Conservation (phyloP, 2,113 vertebrate species). For the Pedetes capensis region DNA sequence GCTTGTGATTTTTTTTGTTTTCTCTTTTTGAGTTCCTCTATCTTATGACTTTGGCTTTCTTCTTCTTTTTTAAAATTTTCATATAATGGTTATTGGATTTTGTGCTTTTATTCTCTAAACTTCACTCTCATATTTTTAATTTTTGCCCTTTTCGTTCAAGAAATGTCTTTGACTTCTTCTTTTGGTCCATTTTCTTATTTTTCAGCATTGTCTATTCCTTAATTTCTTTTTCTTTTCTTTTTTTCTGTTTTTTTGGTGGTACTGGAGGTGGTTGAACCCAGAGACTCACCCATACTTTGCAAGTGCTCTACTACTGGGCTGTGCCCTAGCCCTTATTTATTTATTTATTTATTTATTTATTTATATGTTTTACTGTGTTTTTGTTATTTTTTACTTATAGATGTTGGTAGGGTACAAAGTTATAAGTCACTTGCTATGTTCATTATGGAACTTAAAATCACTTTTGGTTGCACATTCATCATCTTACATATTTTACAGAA, state of each 20-base stretch:
- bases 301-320: too few relatives aligned
- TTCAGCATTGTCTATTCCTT: background rate
- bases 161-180: background rate
- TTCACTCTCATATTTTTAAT: background rate
- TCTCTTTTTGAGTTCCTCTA: background rate
- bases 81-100: background rate
- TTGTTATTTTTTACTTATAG: too few relatives aligned
- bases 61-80: background rate
- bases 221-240: background rate
- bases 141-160: background rate
- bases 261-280: too few relatives aligned
- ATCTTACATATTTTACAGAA: too few relatives aligned
- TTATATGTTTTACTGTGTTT: too few relatives aligned
- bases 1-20: background rate
- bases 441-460: too few relatives aligned
- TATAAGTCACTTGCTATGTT: too few relatives aligned
- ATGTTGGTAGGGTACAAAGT: too few relatives aligned
- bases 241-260: background rate
- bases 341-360: too few relatives aligned
- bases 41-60: background rate
- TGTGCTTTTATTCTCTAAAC: background rate
- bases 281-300: too few relatives aligned
- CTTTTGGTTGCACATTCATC: too few relatives aligned
- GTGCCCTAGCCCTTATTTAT: too few relatives aligned
- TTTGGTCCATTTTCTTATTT: background rate